These are phyloP conservation scores for Alouatta palliata DNA, from an alignment of 2,113 vertebrate genomes.

Conservation along the genomic window DNA sequence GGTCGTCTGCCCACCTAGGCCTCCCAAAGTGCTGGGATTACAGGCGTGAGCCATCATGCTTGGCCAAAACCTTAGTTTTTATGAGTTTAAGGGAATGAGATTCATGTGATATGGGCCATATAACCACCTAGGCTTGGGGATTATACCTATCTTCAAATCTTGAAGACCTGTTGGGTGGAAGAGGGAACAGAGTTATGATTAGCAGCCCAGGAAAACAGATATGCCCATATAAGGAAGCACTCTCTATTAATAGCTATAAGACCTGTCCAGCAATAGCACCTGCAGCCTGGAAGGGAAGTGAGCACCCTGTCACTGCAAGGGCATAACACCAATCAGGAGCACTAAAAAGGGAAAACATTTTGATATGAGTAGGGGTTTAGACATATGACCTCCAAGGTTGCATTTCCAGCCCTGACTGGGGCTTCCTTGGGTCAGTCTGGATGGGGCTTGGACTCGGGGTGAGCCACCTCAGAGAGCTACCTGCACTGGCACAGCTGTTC, in stretches of 20 bases:
- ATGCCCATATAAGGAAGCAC: constrained; percentile 11
- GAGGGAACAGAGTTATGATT: constrained; percentile 15
- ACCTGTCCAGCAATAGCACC: neutral
- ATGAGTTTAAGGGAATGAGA: neutral
- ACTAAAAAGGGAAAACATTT: constrained; percentile 19
- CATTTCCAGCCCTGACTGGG: neutral
- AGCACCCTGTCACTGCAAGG: neutral
- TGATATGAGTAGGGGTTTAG: neutral
- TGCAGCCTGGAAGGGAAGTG: constrained; percentile 1
- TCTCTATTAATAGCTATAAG: constrained; percentile 15
- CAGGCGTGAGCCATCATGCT: no score
- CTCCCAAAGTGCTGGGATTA: no score
- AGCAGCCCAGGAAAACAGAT: constrained; percentile 12
- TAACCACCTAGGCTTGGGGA: neutral
- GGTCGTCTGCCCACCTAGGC: no score
- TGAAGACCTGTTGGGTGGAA: constrained; percentile 1
- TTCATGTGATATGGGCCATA: neutral
- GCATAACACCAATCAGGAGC: neutral
- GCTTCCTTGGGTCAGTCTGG: neutral
- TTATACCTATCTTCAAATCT: constrained; percentile 13
- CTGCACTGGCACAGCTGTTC: constrained; percentile 92
- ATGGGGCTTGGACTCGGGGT: neutral
- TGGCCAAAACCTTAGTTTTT: neutral
- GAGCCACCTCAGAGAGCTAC: constrained; percentile 82
- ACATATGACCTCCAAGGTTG: neutral